Conservation (phyloP, 2,797 vertebrate genomes). For the Alauda arvensis region DNA sequence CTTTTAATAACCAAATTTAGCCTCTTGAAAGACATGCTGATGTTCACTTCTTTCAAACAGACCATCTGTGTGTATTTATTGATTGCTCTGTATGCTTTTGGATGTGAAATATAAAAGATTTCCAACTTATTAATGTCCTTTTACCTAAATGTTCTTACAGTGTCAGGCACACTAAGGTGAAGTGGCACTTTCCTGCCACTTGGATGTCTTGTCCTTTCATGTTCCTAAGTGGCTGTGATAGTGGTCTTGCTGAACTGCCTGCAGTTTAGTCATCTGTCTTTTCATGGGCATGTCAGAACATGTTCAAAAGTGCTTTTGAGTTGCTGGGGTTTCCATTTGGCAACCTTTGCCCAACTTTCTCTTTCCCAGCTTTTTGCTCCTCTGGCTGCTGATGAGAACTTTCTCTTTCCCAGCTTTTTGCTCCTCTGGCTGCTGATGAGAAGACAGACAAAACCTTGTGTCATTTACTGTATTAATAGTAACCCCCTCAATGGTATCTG, state of each 20-base stretch:
- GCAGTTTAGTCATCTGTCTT: background rate
- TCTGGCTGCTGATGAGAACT: too few relatives aligned
- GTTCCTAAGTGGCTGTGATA: background rate
- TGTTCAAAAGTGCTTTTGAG: background rate
- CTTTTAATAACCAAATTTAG: background rate
- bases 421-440: background rate
- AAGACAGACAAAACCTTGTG: background rate
- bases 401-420: background rate
- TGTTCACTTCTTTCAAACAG: background rate
- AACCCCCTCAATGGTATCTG: background rate
- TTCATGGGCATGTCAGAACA: background rate
- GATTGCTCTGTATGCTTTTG: background rate
- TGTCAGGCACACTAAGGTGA: background rate
- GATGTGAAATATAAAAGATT: background rate
- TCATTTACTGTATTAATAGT: background rate
- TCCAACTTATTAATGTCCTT: background rate
- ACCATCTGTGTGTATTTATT: background rate
- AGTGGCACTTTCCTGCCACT: background rate
- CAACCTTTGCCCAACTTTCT: background rate
- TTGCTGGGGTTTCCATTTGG: background rate
- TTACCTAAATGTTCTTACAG: background rate
- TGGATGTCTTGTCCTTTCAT: background rate
- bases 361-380: too few relatives aligned
- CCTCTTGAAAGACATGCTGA: background rate
- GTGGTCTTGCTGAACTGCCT: background rate